Evolutionary conservation across 2,113 vertebrate genomes (phyloP), one percentile per base, ranked within the genome.

Genomic region (Myiopsitta monachus): DNA sequence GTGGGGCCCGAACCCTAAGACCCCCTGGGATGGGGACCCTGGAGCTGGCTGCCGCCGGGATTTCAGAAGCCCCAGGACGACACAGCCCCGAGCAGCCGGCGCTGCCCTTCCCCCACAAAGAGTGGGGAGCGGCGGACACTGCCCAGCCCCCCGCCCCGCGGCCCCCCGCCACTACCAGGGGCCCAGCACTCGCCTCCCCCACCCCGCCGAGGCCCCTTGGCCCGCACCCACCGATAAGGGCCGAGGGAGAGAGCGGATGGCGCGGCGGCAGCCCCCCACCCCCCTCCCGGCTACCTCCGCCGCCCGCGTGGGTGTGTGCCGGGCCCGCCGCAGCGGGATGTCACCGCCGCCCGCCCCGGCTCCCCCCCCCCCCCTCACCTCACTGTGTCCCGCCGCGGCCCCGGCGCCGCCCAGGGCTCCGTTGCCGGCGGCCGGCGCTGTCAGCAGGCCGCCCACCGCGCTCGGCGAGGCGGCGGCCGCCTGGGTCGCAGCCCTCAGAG

Each of bases 401-500:
- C 70, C 86, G 67, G 55, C 67, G 57, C 76, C 59, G 76, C 80
- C 72, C 62, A 49, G 59, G 55, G 90, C 78, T 81, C 87, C 83
- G 72, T n/a, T n/a, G n/a, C n/a, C n/a, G n/a, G n/a, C n/a, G n/a
- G n/a, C n/a, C n/a, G n/a, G n/a, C n/a, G n/a, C n/a, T n/a, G n/a
- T n/a, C n/a, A n/a, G 85, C 83, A 98, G 98, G 95, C 97, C 96
- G 88, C 97, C 97, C 66, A 59, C 78, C 59, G 88, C 62, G 69
- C 69, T 86, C 73, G 92, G 76, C 59, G 95, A 95, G 36, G 98
- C 97, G 82, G 97, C 96, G 93, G 96, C 97, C 94, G 98, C 95
- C 86, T 97, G 95, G 94, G 97, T 90, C 91, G 97, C 97, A 76
- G 97, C 96, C 95, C 97, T 97, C 47, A 94, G 30, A 88, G 93